A percentile compares a stretch with the other conserved stretches of the same genome.
These are phyloP conservation scores for Dicrurus megarhynchus DNA, from an alignment of 2,113 vertebrate genomes.

Conservation along the genomic window DNA sequence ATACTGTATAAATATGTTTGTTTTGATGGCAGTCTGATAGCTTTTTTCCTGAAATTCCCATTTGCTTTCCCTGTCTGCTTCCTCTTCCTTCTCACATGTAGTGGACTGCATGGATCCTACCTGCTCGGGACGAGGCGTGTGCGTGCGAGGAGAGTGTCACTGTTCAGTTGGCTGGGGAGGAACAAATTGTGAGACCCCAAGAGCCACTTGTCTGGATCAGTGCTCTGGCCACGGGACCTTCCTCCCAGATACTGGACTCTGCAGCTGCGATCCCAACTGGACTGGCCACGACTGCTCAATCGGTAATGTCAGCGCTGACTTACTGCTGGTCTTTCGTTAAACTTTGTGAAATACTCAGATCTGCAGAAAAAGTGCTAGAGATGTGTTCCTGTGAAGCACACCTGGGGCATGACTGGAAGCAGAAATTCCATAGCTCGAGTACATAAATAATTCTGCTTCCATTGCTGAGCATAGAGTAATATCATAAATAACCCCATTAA, in stretches of 20 bases:
- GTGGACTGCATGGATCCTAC: slow-evolving; percentile 98
- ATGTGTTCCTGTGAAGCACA: neutral
- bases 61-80: neutral
- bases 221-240: slow-evolving; percentile 95
- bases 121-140: slow-evolving; percentile 91
- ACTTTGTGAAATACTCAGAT: neutral
- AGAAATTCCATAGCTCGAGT: neutral
- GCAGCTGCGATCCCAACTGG: slow-evolving; percentile 95
- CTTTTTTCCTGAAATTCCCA: neutral
- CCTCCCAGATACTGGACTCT: slow-evolving; percentile 85
- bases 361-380: neutral
- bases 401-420: neutral
- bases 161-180: slow-evolving; percentile 96
- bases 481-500: slow-evolving; percentile 45
- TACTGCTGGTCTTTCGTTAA: neutral
- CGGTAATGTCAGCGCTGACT: slow-evolving; percentile 70
- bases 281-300: slow-evolving; percentile 93
- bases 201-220: slow-evolving; percentile 94
- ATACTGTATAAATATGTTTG: neutral
- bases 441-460: slow-evolving; percentile 35
- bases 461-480: neutral
- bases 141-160: slow-evolving; percentile 94
- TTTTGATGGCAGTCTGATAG: neutral
- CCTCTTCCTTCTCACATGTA: slow-evolving; percentile 39
- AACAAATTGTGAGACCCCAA: slow-evolving; percentile 87